Evolutionary conservation across 2,888 invertebrate genomes (phyloP).

Genomic region (Heliconius aoede): DNA sequence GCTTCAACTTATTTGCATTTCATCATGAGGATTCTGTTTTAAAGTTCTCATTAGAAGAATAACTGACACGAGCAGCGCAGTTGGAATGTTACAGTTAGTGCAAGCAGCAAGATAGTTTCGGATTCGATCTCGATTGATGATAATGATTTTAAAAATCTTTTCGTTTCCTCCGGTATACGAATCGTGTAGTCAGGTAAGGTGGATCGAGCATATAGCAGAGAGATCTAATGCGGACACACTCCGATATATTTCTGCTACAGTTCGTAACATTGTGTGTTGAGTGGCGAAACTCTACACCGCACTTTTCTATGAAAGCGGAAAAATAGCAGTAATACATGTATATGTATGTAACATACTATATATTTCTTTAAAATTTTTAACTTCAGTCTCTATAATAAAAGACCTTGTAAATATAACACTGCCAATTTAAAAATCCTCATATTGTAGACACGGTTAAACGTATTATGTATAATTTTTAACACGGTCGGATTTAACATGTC

Average conservation of each 20-base stretch:
- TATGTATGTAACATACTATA: too few relatives aligned
- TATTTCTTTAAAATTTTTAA: too few relatives aligned
- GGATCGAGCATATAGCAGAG: not conserved
- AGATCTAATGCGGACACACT: too few relatives aligned
- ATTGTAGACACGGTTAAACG: not conserved
- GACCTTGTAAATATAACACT: not conserved
- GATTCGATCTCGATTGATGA: not conserved
- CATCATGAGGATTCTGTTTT: not conserved
- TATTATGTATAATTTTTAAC: not conserved
- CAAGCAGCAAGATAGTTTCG: not conserved
- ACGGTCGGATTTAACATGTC: conserved; percentile 3
- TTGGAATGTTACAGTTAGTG: too few relatives aligned
- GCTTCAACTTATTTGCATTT: not conserved
- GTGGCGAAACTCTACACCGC: not conserved
- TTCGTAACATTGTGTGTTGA: not conserved
- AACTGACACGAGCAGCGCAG: not conserved
- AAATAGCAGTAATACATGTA: too few relatives aligned
- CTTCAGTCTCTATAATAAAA: not conserved
- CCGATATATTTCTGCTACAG: not conserved
- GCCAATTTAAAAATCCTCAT: not conserved
- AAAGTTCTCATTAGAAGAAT: not conserved
- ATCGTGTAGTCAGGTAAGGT: not conserved
- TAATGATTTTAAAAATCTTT: too few relatives aligned
- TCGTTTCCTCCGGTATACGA: too few relatives aligned
- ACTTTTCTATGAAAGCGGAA: not conserved